These are phyloP conservation scores for Anthonomus grandis DNA, from an alignment of 1,140 invertebrate species.

Conservation along the genomic window DNA sequence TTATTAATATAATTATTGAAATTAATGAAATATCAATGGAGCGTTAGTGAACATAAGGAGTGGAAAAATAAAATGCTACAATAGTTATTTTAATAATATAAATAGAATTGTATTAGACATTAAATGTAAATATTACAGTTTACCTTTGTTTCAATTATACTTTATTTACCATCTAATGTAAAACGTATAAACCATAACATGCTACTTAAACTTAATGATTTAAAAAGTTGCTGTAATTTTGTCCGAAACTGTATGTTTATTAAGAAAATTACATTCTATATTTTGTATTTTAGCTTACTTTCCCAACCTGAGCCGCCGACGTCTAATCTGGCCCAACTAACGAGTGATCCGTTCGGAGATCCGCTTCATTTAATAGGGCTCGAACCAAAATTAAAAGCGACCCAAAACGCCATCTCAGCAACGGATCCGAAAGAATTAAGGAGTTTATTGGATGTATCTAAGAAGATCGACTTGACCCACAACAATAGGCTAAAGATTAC, in stretches of 20 bases:
- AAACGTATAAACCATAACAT: no score
- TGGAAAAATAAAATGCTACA: no score
- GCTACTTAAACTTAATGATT: background rate
- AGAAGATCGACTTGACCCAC: conserved; percentile 29
- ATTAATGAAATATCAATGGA: no score
- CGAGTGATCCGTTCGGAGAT: conserved; percentile 36
- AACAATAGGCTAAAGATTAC: conserved; percentile 28
- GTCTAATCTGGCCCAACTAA: conserved; percentile 29
- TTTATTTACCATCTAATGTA: conserved; percentile 2
- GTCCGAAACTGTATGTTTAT: background rate
- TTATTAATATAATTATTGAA: no score
- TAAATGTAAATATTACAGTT: no score
- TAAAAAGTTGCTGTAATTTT: conserved; percentile 1
- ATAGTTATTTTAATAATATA: no score
- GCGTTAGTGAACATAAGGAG: no score
- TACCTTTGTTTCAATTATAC: no score
- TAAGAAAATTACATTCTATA: background rate
- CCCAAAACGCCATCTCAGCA: conserved; percentile 22
- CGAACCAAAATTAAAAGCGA: conserved; percentile 28
- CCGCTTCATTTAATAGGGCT: conserved; percentile 33
- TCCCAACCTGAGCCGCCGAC: conserved; percentile 24
- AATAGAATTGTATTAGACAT: no score
- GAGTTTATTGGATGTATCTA: conserved; percentile 33
- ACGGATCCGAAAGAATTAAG: conserved; percentile 38
- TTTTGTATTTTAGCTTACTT: conserved; percentile 30